Evolutionary conservation across 2,113 vertebrate species (phyloP).

Genomic region (Ibidorhyncha struthersii): DNA sequence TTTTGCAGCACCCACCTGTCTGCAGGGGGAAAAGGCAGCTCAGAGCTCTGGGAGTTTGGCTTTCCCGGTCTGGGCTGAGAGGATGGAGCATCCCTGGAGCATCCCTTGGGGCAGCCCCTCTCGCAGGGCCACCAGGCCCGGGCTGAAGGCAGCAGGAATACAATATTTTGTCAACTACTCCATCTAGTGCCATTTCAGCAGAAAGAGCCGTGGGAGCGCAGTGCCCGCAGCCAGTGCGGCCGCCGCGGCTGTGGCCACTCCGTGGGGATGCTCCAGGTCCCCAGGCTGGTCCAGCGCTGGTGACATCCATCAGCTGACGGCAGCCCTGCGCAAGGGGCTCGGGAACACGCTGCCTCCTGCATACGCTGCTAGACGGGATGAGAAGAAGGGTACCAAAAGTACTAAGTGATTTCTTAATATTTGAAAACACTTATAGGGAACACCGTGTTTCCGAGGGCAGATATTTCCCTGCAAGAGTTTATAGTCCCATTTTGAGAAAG

Average conservation of each 20-base stretch:
- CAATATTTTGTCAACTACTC: slow-evolving; percentile 65
- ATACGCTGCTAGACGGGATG: rapidly evolving
- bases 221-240: rapidly evolving
- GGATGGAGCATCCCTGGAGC: background rate
- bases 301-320: background rate
- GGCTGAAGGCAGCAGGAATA: background rate
- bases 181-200: slow-evolving; percentile 62
- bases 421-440: background rate
- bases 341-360: rapidly evolving
- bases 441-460: background rate
- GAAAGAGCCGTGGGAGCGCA: background rate
- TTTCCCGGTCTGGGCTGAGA: background rate
- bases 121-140: rapidly evolving
- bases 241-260: rapidly evolving
- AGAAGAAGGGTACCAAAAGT: background rate
- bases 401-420: background rate
- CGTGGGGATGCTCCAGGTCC: background rate
- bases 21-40: background rate
- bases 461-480: background rate
- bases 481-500: background rate
- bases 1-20: background rate
- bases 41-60: background rate
- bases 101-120: background rate
- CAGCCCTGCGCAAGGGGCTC: rapidly evolving
- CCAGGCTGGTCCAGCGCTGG: background rate